Evolutionary conservation across 2,797 vertebrate genomes (phyloP), one percentile per base, ranked within the genome.

Genomic region (Tauraco hartlaubi): DNA sequence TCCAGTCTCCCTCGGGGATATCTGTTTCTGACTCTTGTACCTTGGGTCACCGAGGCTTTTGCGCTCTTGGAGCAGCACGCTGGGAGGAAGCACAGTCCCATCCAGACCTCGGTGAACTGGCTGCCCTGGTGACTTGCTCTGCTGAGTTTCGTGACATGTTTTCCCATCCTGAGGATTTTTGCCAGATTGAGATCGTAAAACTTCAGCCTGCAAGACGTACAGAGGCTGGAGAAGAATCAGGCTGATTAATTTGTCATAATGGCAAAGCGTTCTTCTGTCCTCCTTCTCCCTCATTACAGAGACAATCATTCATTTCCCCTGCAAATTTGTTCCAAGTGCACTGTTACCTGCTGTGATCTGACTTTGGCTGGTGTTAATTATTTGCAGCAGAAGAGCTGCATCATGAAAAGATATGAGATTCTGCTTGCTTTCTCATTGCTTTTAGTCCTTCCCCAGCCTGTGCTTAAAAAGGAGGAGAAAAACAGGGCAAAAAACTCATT

Each of bases 301-400:
- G 58, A 81, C 90, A 84, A 86, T 96, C 48, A 76, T 69, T 97
- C 95, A 88, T 91, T 95, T 81, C 61, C 86, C 67, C 81, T 79
- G 86, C 44, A 54, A 66, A 54, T 91, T 90, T 59, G 63, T 84
- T 96, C 90, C 91, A 72, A 59, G 82, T 52, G 62, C 80, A 20
- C 79, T 15, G 78, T 35, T 73, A 67, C 95, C 94, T 95, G 85
- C 96, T 94, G 94, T 0, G 91, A 78, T 76, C 91, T 94, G 92
- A 88, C 94, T 95, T 88, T 63, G 85, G 76, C 90, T 88, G 94
- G 5, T 92, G 76, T 78, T 95, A 97, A 95, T 95, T 94, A 90
- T 92, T 92, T 82, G 79, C 82, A 85, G 71, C 48, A 69, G 87
- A 88, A 86, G 62, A 86, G 89, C 85, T 85, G 88, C 76, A 76